These are phyloP conservation scores for Frieseomelitta varia DNA, from an alignment of 1,140 invertebrate genomes.

Conservation along the genomic window DNA sequence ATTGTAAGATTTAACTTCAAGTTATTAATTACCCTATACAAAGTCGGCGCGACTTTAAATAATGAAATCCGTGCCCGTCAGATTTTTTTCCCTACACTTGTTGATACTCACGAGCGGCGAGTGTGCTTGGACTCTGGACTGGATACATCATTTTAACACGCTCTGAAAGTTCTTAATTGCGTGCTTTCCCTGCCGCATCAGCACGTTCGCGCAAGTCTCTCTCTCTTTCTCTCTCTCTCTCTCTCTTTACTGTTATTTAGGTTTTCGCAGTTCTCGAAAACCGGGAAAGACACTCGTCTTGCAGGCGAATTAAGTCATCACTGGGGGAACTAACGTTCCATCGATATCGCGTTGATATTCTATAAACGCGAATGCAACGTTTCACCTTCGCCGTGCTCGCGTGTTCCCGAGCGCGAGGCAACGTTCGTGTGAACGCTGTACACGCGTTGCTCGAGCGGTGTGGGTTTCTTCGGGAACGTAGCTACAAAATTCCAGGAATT, in stretches of 20 bases:
- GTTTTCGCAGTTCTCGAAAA: no score
- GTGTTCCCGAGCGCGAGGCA: not conserved
- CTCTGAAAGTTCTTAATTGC: slow-evolving; percentile 39
- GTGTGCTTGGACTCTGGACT: slow-evolving; percentile 5
- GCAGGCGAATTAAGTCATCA: not conserved
- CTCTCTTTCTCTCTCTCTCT: no score
- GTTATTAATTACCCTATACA: no score
- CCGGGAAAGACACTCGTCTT: not conserved
- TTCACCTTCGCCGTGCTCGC: not conserved
- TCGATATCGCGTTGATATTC: not conserved
- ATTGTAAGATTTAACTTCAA: no score
- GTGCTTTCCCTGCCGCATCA: not conserved
- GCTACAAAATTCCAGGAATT: not conserved
- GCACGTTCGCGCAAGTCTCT: not conserved
- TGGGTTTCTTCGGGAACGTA: not conserved
- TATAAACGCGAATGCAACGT: not conserved
- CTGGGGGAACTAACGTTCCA: not conserved
- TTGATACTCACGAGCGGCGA: not conserved
- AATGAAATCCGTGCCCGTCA: no score
- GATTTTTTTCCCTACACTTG: no score
- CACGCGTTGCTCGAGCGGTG: not conserved
- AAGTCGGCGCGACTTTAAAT: no score
- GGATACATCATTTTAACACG: slow-evolving; percentile 43
- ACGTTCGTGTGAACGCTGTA: not conserved
- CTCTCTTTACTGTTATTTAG: not conserved